Conservation (phyloP, 2,888 invertebrate species). For the Anthoptus insignis region DNA sequence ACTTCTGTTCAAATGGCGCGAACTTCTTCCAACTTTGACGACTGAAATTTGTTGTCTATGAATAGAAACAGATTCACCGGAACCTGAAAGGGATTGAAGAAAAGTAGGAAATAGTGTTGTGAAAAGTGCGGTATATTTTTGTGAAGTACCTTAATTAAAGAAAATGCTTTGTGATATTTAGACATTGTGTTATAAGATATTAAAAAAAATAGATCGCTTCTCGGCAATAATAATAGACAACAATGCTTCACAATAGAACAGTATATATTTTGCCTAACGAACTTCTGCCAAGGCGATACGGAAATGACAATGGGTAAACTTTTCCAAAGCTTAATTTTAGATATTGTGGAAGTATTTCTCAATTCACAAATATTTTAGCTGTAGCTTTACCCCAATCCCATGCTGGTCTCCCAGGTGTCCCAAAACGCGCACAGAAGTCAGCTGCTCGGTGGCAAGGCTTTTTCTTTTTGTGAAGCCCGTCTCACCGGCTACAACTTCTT, state of each 20-base stretch:
- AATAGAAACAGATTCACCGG: conserved; percentile 2
- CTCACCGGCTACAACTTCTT: too few species aligned
- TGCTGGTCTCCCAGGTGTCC: too few species aligned
- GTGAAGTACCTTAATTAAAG: background rate
- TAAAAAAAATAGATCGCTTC: too few species aligned
- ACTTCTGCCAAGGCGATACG: conserved; percentile 79
- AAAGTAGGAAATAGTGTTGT: background rate
- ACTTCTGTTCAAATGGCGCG: conserved; percentile 62
- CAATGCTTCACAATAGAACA: conserved; percentile 79
- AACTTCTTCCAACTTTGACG: conserved; percentile 53
- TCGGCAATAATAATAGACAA: background rate
- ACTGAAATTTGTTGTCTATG: conserved; percentile 26
- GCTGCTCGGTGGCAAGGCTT: too few species aligned
- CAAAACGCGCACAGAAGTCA: too few species aligned
- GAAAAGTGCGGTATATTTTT: background rate
- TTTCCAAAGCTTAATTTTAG: too few species aligned
- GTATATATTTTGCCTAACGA: conserved; percentile 83
- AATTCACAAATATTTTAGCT: too few species aligned
- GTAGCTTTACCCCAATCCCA: too few species aligned
- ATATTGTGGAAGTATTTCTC: too few species aligned
- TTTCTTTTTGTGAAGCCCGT: too few species aligned
- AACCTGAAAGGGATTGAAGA: too few species aligned
- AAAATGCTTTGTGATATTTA: background rate
- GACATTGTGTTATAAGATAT: too few species aligned
- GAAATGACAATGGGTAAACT: conserved; percentile 72